Evolutionary conservation across 64 coral and sea anemone species (phyloP).

Genomic region (Porites australiensis): DNA sequence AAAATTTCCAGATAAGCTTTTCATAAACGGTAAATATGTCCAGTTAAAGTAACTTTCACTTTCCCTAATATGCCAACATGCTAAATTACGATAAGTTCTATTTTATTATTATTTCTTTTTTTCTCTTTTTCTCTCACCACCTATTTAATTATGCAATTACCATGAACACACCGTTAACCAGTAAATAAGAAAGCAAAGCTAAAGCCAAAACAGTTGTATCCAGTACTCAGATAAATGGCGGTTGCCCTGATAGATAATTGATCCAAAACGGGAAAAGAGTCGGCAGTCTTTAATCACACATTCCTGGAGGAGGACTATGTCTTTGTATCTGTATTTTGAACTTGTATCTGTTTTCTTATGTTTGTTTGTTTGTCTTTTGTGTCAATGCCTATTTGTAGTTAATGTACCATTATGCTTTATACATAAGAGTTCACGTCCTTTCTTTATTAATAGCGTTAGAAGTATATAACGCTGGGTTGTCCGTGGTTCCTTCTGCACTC

Average conservation of each 20-base stretch:
- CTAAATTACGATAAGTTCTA: not conserved
- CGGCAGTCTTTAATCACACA: not conserved
- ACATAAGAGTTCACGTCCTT: not conserved
- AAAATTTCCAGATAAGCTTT: not conserved
- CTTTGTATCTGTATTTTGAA: not conserved
- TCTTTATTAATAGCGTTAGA: not conserved
- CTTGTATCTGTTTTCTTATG: not conserved
- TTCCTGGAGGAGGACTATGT: not conserved
- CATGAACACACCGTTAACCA: not conserved
- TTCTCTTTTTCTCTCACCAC: not conserved
- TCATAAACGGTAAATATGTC: not conserved
- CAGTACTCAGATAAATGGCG: not conserved
- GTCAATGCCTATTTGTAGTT: not conserved
- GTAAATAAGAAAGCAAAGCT: not conserved
- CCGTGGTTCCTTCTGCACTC: too few species aligned
- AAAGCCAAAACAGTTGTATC: not conserved
- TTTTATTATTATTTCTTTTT: not conserved
- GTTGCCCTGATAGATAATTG: not conserved
- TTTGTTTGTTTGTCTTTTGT: not conserved
- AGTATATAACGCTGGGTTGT: too few species aligned
- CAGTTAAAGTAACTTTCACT: not conserved
- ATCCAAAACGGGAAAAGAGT: not conserved
- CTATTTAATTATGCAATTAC: not conserved
- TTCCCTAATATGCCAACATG: not conserved
- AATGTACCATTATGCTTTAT: not conserved